Percentiles rank a stretch among this genome's conserved stretches.
phyloP scores from a whole-genome alignment of 1,140 invertebrate species.

The Apis cerana region DNA sequence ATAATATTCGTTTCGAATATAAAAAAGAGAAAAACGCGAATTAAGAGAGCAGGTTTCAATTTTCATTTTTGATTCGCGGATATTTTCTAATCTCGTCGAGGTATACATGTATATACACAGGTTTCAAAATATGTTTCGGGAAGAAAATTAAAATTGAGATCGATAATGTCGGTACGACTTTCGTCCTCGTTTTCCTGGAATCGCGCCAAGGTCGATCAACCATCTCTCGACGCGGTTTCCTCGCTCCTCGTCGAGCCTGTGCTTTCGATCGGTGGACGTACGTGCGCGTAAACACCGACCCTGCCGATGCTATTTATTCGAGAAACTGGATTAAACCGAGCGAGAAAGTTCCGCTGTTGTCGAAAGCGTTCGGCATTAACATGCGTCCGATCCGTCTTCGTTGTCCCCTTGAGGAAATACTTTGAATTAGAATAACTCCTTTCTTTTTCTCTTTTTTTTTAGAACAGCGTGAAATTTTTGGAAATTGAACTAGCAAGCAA shows the following conservation, averaged over 20 bases:
- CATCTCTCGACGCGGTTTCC: background rate
- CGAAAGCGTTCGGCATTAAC: conserved; percentile 69
- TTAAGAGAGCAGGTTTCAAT: too few species aligned
- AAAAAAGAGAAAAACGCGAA: too few species aligned
- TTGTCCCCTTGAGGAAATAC: conserved; percentile 20
- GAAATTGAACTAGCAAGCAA: background rate
- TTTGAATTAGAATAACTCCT: conserved; percentile 29
- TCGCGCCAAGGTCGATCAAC: conserved; percentile 39
- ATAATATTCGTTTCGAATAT: too few species aligned
- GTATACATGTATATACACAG: too few species aligned
- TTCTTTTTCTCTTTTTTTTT: background rate
- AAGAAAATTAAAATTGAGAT: background rate
- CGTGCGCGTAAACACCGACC: conserved; percentile 31
- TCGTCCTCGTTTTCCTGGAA: background rate
- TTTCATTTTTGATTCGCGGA: too few species aligned
- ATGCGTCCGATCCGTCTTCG: conserved; percentile 46
- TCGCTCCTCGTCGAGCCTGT: background rate
- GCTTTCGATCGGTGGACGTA: conserved; percentile 1
- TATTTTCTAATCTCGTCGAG: too few species aligned
- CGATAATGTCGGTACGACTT: background rate
- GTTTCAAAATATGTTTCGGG: too few species aligned
- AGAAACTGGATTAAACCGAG: conserved; percentile 78
- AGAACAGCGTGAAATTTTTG: background rate
- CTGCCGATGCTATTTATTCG: conserved; percentile 71
- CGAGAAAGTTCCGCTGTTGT: conserved; percentile 79